Evolutionary conservation across 2,888 invertebrate species (phyloP).

Genomic region (Asteroscopus sphinx): DNA sequence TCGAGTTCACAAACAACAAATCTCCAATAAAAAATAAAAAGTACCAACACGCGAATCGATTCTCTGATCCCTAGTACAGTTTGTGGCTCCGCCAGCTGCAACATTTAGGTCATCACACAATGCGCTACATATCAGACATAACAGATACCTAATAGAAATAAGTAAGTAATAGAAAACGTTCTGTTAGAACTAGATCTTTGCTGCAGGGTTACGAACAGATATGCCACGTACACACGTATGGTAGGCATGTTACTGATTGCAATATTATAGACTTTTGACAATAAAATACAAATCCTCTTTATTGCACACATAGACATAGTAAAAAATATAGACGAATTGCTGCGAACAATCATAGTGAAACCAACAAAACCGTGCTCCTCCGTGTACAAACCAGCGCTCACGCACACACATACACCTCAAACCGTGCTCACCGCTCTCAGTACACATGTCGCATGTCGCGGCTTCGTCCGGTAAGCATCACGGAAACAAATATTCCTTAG

Average conservation of each 20-base stretch:
- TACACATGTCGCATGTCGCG: too few species aligned
- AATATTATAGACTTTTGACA: not conserved
- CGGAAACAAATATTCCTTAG: too few species aligned
- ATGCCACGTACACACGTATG: not conserved
- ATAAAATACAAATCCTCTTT: constrained; percentile 1
- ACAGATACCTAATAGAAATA: constrained; percentile 1
- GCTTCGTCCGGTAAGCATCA: too few species aligned
- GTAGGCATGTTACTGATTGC: too few species aligned
- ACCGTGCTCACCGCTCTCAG: too few species aligned
- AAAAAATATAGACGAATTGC: too few species aligned
- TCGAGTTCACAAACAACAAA: not conserved
- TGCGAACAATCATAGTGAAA: too few species aligned
- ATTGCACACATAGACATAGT: too few species aligned
- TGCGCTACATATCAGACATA: constrained; percentile 1
- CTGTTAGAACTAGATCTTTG: not conserved
- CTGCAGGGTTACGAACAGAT: not conserved
- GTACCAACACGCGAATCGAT: constrained; percentile 27
- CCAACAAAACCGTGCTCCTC: too few species aligned
- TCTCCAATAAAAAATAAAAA: not conserved
- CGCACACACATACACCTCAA: too few species aligned
- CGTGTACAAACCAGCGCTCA: too few species aligned
- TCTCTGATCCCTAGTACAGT: constrained; percentile 9
- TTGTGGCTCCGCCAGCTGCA: constrained; percentile 5
- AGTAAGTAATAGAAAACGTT: not conserved
- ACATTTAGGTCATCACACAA: constrained; percentile 40